Evolutionary conservation across 2,888 invertebrate species (phyloP), one percentile per base, ranked within the genome.

Genomic region (Pristionchus arcanus): DNA sequence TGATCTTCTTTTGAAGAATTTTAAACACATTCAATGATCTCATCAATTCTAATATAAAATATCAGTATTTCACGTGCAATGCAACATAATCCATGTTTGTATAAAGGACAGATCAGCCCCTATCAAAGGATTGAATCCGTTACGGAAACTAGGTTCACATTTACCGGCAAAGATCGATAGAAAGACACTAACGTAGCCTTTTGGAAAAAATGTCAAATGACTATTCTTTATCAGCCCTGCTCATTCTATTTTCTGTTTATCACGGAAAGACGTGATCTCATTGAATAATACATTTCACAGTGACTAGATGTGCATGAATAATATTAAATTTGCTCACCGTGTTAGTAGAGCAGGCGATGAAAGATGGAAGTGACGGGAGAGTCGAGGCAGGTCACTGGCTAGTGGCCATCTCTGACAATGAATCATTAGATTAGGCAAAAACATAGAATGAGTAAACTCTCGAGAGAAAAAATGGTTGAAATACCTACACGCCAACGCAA

Each of bases 301-400:
- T 49, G 15, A 63, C 21, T 21, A 16, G 63, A 49, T 49, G 42
- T 49, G 42, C n/a, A n/a, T 9, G 42, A 53, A 81, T 49, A 49
- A 53, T 15, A 28, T 28, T 34, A 59, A 83, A 15, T 25, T 25
- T 49, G 5, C 49, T 53, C 49, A 85, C 84, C 84, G 84, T 55
- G 84, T 85, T 85, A 85, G 84, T 85, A 3, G 84, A 31, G 84
- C 84, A 85, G 59, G 84, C 84, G 59, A 21, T 28, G 84, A 34
- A 85, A 11, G 21, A 34, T 15, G 84, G 21, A 55, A 28, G 81
- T 49, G 42, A 4, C 5, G 77, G 42, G 34, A 19, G 25, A 42
- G n/a, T 13, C 37, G 53, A 13, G 81, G 81, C 28, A 81, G 81
- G 49, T 81, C 81, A 81, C 81, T n/a, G 49, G 53, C 25, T 42